phyloP scores from a whole-genome alignment of 2,888 invertebrate species.

The Catonia carolina region DNA sequence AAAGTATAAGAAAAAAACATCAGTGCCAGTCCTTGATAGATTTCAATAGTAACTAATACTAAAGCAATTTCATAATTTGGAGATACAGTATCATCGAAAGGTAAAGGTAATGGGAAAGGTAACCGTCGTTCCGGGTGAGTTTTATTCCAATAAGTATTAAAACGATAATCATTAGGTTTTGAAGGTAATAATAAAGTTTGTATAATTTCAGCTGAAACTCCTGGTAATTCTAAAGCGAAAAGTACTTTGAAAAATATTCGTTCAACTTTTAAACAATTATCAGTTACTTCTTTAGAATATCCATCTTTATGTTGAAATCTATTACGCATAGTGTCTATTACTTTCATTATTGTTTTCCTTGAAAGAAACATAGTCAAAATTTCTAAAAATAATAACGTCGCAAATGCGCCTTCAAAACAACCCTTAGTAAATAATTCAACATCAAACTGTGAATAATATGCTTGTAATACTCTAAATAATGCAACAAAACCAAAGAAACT shows the following conservation, averaged over 20 bases:
- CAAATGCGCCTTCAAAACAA: background rate
- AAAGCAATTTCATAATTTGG: background rate
- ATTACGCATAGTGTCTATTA: background rate
- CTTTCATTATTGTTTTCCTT: background rate
- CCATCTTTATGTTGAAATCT: background rate
- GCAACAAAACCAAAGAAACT: background rate
- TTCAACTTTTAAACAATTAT: background rate
- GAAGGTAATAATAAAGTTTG: background rate
- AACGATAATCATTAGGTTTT: background rate
- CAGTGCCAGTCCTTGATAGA: background rate
- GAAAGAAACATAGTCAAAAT: background rate
- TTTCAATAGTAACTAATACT: background rate
- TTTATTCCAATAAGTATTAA: background rate
- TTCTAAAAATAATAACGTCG: background rate
- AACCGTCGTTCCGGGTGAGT: background rate
- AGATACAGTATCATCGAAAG: background rate
- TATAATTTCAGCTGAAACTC: background rate
- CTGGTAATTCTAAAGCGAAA: background rate
- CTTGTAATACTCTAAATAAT: background rate
- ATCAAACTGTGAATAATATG: constrained; percentile 1
- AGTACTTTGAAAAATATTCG: background rate
- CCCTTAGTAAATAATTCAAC: background rate
- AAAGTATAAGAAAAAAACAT: constrained; percentile 6
- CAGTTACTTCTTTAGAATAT: background rate
- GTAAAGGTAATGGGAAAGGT: background rate